These are phyloP conservation scores for Acyrthosiphon pisum DNA, from an alignment of 1,140 invertebrate species.

Conservation along the genomic window DNA sequence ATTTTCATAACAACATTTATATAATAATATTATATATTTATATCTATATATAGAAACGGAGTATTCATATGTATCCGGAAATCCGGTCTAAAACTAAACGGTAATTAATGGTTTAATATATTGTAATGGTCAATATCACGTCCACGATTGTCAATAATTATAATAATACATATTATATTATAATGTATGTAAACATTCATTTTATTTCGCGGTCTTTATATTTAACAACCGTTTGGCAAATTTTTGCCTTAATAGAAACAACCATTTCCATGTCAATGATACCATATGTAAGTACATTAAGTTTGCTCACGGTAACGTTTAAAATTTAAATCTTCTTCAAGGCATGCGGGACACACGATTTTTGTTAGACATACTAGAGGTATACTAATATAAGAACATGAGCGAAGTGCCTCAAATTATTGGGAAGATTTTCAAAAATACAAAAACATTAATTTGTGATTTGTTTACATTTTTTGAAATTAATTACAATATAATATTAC, in stretches of 20 bases:
- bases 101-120: slow-evolving; percentile 18
- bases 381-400: not conserved
- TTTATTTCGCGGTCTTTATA: not conserved
- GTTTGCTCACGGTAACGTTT: no score
- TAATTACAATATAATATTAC: not conserved
- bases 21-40: not conserved
- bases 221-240: not conserved
- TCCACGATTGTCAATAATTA: not conserved
- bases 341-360: not conserved
- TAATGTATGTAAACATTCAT: not conserved
- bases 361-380: not conserved
- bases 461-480: not conserved
- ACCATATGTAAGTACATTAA: not conserved
- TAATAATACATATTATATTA: not conserved
- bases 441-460: not conserved
- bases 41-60: not conserved
- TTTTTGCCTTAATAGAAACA: not conserved
- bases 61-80: not conserved
- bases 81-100: slow-evolving; percentile 13
- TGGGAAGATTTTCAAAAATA: not conserved
- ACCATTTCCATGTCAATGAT: not conserved
- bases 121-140: not conserved
- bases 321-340: not conserved
- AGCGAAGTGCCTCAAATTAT: not conserved
- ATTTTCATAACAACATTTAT: not conserved